Base-by-base conservation (phyloP, 2,113 vertebrate species). In the Mungos mungo region DNA sequence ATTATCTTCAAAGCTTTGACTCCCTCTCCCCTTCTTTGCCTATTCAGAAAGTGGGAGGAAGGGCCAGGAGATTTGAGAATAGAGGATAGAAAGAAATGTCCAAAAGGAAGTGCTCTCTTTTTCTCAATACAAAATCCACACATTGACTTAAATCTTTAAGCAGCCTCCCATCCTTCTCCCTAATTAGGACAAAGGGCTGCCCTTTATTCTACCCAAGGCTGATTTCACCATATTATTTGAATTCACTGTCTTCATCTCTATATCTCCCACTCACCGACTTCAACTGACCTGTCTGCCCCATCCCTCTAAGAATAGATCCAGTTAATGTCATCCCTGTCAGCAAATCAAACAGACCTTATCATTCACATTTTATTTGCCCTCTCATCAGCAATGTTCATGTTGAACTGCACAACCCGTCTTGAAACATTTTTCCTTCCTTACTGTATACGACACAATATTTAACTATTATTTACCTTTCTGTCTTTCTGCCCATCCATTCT, bases 291-390 rank as follows among this genome's bases (percentile, higher is more conserved):
- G 80, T 74, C 16, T 90, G 7, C 23, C 12, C 10, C 38, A 52
- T 74, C 2, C 13, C 10, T 72, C 33, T 45, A 41, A 93, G 88
- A 92, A 79, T 3, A 83, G 3, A 92, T 65, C 72, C 77, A 50
- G 10, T 41, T 92, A 90, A 85, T 72, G 41, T 87, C 54, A 74
- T 33, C 38, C 45, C 4, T 80, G 35, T 95, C 16, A 88, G 15
- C 38, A 89, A 90, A 77, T 77, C 47, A 83, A 95, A 91, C 47
- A 54, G 23, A 81, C 14, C 91, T 69, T 57, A 80, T 1, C 57
- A 18, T 95, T 92, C 65, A 88, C 1, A 47, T 81, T 85, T 57
- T 84, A 68, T 88, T 96, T 91, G 54, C 94, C 18, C n/a, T 92
- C n/a, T 74, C 76, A 29, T 71, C 33, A 90, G 12, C 33, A n/a